phyloP scores from a whole-genome alignment of 2,888 invertebrate genomes.

The Cybosia mesomella region DNA sequence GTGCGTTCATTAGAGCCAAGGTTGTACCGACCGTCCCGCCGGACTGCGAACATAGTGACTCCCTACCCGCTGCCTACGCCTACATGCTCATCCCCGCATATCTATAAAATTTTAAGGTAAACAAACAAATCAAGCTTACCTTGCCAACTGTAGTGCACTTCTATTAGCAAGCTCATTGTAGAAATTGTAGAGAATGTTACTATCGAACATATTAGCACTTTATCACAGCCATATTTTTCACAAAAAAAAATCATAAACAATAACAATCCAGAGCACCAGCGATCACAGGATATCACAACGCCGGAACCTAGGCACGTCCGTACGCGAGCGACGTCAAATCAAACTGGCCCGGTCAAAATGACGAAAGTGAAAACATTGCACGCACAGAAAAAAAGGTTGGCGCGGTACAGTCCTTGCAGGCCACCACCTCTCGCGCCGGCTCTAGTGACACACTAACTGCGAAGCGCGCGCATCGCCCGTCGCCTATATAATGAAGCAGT shows the following conservation, averaged over 20 bases:
- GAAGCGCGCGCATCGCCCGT: conserved; percentile 81
- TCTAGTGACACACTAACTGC: conserved; percentile 86
- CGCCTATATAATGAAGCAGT: conserved; percentile 85
- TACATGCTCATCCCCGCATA: conserved; percentile 60
- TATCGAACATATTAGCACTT: conserved; percentile 86
- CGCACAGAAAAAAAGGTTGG: conserved; percentile 86
- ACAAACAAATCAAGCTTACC: conserved; percentile 80
- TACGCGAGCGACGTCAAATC: conserved; percentile 85
- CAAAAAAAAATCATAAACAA: conserved; percentile 72
- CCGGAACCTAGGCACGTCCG: conserved; percentile 83
- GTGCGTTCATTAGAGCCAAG: conserved; percentile 85
- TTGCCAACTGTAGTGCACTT: conserved; percentile 86
- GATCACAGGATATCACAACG: conserved; percentile 84
- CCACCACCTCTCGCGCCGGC: conserved; percentile 84
- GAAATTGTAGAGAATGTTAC: conserved; percentile 82
- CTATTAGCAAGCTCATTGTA: conserved; percentile 86
- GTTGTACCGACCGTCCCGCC: conserved; percentile 76
- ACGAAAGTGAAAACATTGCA: conserved; percentile 87
- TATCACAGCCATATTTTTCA: conserved; percentile 85
- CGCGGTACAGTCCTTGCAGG: conserved; percentile 84
- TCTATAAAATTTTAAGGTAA: conserved; percentile 71
- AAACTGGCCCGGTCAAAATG: conserved; percentile 87
- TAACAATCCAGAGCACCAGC: conserved; percentile 82
- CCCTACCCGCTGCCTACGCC: conserved; percentile 55
- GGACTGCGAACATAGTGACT: conserved; percentile 54